phyloP scores from a whole-genome alignment of 1,140 invertebrate species.

The Meloidogyne hapla region DNA sequence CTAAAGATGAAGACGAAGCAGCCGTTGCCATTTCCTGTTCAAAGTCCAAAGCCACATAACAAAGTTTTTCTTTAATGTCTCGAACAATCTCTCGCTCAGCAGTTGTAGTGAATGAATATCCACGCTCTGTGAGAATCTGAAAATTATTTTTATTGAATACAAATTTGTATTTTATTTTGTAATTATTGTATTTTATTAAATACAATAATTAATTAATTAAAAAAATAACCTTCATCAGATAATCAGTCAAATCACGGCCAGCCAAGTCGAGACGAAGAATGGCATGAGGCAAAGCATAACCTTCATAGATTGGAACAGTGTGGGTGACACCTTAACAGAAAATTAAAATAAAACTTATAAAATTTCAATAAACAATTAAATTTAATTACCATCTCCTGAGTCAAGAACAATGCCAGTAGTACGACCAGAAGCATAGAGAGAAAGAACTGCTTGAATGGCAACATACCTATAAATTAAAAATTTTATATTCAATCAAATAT shows the following conservation, averaged over 20 bases:
- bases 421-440: slow-evolving; percentile 86
- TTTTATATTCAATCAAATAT: too few species aligned
- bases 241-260: slow-evolving; percentile 59
- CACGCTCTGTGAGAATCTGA: slow-evolving; percentile 86
- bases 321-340: slow-evolving; percentile 61
- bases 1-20: slow-evolving; percentile 81
- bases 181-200: too few species aligned
- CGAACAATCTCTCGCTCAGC: slow-evolving; percentile 92
- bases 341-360: too few species aligned
- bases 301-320: slow-evolving; percentile 61
- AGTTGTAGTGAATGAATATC: slow-evolving; percentile 90
- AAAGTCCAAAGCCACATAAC: slow-evolving; percentile 81
- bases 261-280: slow-evolving; percentile 57
- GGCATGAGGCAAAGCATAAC: slow-evolving; percentile 56
- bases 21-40: slow-evolving; percentile 87
- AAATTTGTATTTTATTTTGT: too few species aligned
- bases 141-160: too few species aligned
- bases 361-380: not conserved
- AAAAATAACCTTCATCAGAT: slow-evolving; percentile 75
- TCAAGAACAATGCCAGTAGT: slow-evolving; percentile 90
- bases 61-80: slow-evolving; percentile 76
- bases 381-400: slow-evolving; percentile 76
- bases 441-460: slow-evolving; percentile 85
- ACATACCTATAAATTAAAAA: slow-evolving; percentile 69
- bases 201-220: too few species aligned